Base-by-base conservation (phyloP, 2,797 vertebrate genomes). In the Prionace glauca region DNA sequence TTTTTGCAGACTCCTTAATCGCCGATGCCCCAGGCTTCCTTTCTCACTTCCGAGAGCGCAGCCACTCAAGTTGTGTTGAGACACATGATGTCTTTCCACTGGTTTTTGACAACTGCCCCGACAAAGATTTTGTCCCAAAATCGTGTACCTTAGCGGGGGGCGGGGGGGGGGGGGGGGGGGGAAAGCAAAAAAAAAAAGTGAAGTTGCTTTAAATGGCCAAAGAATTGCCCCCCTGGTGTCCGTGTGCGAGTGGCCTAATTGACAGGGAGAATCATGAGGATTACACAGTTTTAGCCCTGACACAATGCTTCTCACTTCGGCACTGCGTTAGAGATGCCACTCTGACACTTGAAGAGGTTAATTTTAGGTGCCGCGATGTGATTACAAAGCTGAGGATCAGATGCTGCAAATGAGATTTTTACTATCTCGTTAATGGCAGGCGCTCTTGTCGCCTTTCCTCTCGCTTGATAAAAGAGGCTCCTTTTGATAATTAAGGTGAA, bases 401-500 rank as follows among this genome's bases (percentile, higher is more conserved):
- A 16, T 36, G 4, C 69, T 77, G 93, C 24, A 56, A 95, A 77
- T 95, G 93, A 56, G 29, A 56, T 95, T 94, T 41, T 72, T 74
- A 72, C 36, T 74, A 50, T 74, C 92, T 94, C 32, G 92, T 32
- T 95, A 95, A 74, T 95, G 93, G 45, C 69, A 20, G 2, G 50
- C 50, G 16, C 69, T 50, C 67, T 45, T 72, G 93, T 56, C 32
- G 50, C 41, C 41, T 94, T 94, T 94, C 77, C 45, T 56, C 50
- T 95, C 32, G 69, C 10, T 74, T 74, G 93, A 95, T 77, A 95
- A 72, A 74, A 77, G 93, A 50, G 71, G 93, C 56, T 56, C 71
- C 71, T 95, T 50, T 95, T 56, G 71, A 77, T 95, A 95, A 95
- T 95, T 95, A 95, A 77, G 74, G 93, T 32, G 71, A 72, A 50